Evolutionary conservation across 2,888 invertebrate species (phyloP).

Genomic region (Dolichopus griseipennis): DNA sequence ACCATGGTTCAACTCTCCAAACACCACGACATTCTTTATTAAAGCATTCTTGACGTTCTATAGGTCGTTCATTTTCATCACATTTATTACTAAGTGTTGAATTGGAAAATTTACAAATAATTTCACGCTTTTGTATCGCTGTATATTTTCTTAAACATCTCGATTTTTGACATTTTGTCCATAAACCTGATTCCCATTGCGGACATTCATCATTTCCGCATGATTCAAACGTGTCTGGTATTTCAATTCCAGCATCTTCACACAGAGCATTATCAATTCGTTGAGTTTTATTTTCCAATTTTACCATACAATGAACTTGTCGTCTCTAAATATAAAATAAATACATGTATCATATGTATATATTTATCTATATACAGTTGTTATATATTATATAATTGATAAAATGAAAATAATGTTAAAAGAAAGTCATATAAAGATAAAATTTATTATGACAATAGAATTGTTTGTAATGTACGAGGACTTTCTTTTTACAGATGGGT

Average conservation of each 20-base stretch:
- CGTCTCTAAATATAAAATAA: constrained; percentile 47
- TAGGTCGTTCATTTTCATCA: constrained; percentile 62
- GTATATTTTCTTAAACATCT: constrained; percentile 68
- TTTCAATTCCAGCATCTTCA: constrained; percentile 58
- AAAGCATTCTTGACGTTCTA: constrained; percentile 69
- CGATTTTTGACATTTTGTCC: constrained; percentile 64
- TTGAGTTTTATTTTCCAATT: constrained; percentile 48
- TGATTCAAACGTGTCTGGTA: constrained; percentile 54
- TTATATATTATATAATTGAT: not conserved
- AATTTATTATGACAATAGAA: too few relatives aligned
- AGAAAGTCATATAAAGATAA: too few relatives aligned
- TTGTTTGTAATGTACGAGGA: too few relatives aligned
- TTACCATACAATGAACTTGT: constrained; percentile 61
- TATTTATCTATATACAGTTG: too few relatives aligned
- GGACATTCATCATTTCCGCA: constrained; percentile 65
- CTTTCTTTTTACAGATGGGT: too few relatives aligned
- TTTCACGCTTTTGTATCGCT: constrained; percentile 64
- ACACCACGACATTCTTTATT: constrained; percentile 76
- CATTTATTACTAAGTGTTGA: constrained; percentile 46
- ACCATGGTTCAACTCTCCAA: constrained; percentile 90
- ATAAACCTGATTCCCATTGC: constrained; percentile 59
- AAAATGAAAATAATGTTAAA: not conserved
- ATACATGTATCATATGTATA: too few relatives aligned
- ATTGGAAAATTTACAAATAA: constrained; percentile 46
- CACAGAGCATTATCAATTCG: constrained; percentile 58